Percentiles rank a stretch among this genome's conserved stretches.
These are phyloP conservation scores for Rhinatrema bivittatum DNA, from an alignment of 2,797 vertebrate genomes.

Conservation along the genomic window DNA sequence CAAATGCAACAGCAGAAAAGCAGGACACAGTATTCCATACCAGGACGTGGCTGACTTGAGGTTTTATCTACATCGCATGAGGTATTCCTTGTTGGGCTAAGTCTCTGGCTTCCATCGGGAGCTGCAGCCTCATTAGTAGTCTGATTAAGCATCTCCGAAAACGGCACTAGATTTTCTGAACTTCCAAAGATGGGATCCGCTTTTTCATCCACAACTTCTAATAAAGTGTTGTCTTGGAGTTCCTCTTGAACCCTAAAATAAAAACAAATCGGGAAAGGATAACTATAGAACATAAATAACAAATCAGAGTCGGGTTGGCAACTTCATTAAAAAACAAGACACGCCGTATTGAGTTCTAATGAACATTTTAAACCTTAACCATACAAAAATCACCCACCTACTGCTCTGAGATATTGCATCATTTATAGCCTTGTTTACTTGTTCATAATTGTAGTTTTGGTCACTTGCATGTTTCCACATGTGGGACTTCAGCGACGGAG, in stretches of 20 bases:
- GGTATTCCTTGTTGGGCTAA: constrained; percentile 40
- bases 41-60: constrained; percentile 25
- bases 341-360: too few relatives aligned
- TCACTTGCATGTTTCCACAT: constrained; percentile 99
- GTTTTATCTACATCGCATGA: constrained; percentile 42
- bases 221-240: constrained; percentile 31
- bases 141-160: constrained; percentile 39
- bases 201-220: constrained; percentile 41
- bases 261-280: constrained; percentile 1
- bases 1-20: constrained; percentile 97
- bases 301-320: too few relatives aligned
- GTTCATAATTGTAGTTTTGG: constrained; percentile 97
- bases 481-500: constrained; percentile 93
- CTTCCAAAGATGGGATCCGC: constrained; percentile 21
- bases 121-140: constrained; percentile 31
- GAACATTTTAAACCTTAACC: too few relatives aligned
- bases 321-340: too few relatives aligned
- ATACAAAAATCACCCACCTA: too few relatives aligned
- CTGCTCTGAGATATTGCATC: constrained; percentile 92
- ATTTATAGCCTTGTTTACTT: constrained; percentile 96
- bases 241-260: constrained; percentile 51
- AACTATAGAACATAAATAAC: too few relatives aligned
- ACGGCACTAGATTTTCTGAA: constrained; percentile 34
- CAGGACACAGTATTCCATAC: constrained; percentile 83
- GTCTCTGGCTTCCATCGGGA: constrained; percentile 43